These are phyloP conservation scores for Campylorhamphus procurvoides DNA, from an alignment of 2,113 vertebrate genomes.

Conservation along the genomic window DNA sequence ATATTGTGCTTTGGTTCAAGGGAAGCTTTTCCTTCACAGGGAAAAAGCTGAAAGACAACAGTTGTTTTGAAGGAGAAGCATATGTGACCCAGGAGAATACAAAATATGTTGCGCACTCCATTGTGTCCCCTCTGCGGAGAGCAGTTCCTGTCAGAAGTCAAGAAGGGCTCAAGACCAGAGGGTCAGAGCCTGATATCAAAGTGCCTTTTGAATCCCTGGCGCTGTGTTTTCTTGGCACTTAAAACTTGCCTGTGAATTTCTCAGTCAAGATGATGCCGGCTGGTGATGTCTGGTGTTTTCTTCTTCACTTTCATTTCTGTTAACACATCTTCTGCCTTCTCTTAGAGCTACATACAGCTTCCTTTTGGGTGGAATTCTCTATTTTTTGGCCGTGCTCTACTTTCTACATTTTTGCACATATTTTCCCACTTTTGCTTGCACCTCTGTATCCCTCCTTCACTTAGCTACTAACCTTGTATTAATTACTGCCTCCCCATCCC, in stretches of 20 bases:
- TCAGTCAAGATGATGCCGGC: conserved; percentile 2
- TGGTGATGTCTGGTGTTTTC: conserved; percentile 42
- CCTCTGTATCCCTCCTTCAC: not conserved
- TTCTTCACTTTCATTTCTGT: conserved; percentile 7
- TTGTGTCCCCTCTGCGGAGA: not conserved
- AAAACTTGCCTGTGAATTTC: not conserved
- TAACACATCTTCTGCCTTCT: conserved; percentile 26
- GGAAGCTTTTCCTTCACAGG: not conserved
- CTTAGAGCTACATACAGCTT: conserved; percentile 29
- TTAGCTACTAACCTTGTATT: not conserved
- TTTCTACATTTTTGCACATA: conserved; percentile 5
- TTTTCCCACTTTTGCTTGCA: not conserved
- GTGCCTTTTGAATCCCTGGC: not conserved
- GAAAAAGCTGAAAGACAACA: not conserved
- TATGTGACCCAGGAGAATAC: not conserved
- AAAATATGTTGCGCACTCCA: not conserved
- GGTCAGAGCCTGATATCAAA: not conserved
- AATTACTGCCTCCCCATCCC: not conserved
- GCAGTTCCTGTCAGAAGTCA: not conserved
- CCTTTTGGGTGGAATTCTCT: conserved; percentile 18
- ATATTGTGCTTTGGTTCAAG: not conserved
- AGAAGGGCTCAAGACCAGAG: not conserved
- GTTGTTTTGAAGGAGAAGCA: not conserved
- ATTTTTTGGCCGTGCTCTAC: conserved; percentile 31
- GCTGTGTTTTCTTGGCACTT: not conserved